phyloP scores from a whole-genome alignment of 2,797 vertebrate species.

The Ara ararauna region DNA sequence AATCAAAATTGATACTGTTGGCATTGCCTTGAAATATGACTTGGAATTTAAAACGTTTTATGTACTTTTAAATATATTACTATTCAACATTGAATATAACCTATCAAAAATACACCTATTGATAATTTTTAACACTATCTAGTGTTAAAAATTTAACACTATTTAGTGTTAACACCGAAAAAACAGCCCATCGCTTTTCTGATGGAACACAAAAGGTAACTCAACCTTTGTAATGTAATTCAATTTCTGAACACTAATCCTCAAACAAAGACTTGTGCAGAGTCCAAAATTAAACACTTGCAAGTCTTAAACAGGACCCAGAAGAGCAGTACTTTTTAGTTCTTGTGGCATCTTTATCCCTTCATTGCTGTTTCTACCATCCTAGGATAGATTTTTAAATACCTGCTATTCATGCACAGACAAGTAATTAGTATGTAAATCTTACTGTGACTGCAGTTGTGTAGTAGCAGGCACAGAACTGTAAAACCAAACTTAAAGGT shows the following conservation, averaged over 20 bases:
- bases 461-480: not conserved
- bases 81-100: not conserved
- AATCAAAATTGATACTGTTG: not conserved
- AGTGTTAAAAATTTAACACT: not conserved
- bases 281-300: not conserved
- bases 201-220: not conserved
- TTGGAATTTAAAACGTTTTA: not conserved
- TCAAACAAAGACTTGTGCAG: not conserved
- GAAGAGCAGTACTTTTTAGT: not conserved
- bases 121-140: not conserved
- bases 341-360: not conserved
- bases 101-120: not conserved
- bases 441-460: not conserved
- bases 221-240: not conserved
- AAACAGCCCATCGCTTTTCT: not conserved
- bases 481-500: not conserved
- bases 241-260: conserved; percentile 1
- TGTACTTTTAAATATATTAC: not conserved
- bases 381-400: conserved; percentile 22
- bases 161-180: not conserved
- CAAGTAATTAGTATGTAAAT: conserved; percentile 41
- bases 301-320: not conserved
- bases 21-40: not conserved
- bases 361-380: not conserved
- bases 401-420: not conserved